Conservation (phyloP, 2,113 vertebrate species). For the Antigone vipio region DNA sequence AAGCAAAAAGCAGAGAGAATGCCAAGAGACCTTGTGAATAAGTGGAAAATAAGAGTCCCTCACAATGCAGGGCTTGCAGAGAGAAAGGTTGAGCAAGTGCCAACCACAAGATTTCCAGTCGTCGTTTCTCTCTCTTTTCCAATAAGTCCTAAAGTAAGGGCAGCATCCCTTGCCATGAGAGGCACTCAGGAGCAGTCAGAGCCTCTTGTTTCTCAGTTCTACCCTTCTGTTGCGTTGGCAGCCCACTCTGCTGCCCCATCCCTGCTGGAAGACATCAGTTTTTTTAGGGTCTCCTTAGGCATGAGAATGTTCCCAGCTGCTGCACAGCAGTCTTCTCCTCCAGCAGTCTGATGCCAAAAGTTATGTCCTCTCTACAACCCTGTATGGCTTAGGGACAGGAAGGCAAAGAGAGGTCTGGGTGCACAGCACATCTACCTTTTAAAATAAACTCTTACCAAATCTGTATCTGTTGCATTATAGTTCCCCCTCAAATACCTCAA, state of each 20-base stretch:
- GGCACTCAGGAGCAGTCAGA: neutral
- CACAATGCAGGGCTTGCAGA: neutral
- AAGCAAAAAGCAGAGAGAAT: neutral
- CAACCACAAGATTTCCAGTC: neutral
- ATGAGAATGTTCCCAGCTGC: neutral
- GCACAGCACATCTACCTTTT: neutral
- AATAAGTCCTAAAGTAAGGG: neutral
- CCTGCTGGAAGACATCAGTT: neutral
- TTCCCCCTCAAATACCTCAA: accelerated
- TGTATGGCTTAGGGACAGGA: neutral
- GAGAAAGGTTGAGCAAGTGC: neutral
- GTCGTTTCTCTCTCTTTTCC: neutral
- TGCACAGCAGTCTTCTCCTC: neutral
- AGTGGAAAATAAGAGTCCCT: neutral
- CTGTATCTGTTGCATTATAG: neutral
- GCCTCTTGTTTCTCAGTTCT: neutral
- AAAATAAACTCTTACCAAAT: neutral
- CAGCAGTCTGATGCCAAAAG: neutral
- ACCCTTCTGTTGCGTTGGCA: neutral
- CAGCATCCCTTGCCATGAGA: accelerated
- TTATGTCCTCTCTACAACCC: neutral
- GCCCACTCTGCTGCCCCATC: neutral
- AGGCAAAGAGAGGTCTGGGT: neutral
- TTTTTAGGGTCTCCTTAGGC: neutral
- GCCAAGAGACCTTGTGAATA: neutral